phyloP scores from a whole-genome alignment of 2,888 invertebrate species.

The Nemapogon koenigi region DNA sequence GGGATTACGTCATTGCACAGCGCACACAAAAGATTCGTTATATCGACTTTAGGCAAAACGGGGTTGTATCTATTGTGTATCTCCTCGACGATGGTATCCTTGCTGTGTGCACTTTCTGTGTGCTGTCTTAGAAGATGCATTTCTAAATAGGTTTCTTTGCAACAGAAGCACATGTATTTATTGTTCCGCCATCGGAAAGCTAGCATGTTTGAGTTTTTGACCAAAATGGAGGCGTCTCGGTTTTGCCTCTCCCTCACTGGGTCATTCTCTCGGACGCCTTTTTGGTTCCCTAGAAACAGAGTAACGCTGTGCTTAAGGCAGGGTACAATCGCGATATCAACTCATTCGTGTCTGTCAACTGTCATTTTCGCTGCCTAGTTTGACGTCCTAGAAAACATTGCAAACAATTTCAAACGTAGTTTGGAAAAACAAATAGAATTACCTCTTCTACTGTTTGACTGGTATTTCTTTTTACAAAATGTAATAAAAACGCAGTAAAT shows the following conservation, averaged over 20 bases:
- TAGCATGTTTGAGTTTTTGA: slow-evolving; percentile 9
- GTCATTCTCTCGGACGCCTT: too few species aligned
- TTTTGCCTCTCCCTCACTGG: slow-evolving; percentile 1
- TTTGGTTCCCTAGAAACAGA: too few species aligned
- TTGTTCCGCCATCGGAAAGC: slow-evolving; percentile 9
- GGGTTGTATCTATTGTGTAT: slow-evolving; percentile 2
- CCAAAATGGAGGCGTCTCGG: slow-evolving; percentile 2
- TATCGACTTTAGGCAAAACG: slow-evolving; percentile 8
- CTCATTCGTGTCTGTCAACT: too few species aligned
- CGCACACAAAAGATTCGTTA: slow-evolving; percentile 6
- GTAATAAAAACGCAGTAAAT: too few species aligned
- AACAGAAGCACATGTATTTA: slow-evolving; percentile 11
- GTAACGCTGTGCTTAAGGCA: too few species aligned
- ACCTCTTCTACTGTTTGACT: too few species aligned
- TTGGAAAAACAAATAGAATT: too few species aligned
- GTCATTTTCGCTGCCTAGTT: too few species aligned
- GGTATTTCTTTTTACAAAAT: too few species aligned
- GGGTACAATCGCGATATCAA: too few species aligned
- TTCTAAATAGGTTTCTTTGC: slow-evolving; percentile 8
- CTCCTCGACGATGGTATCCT: neutral
- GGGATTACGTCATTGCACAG: neutral
- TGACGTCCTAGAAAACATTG: too few species aligned
- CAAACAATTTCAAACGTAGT: too few species aligned
- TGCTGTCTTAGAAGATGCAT: slow-evolving; percentile 7
- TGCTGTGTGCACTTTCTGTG: neutral